Base-by-base conservation (phyloP, 2,797 vertebrate species). In the Oreonectes daqikongensis region DNA sequence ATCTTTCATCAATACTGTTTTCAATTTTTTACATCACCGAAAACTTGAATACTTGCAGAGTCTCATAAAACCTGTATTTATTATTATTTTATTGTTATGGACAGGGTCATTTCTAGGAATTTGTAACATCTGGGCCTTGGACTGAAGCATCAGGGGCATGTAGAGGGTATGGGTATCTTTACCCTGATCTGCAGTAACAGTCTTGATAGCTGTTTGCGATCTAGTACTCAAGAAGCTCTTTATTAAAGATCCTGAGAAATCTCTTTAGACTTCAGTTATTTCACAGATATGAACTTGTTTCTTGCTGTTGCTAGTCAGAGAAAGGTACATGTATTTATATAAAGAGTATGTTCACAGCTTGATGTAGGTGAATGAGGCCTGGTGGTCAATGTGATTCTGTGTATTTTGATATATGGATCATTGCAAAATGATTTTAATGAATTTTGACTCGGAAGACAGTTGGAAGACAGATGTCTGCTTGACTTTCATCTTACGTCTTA, bases 1-100 rank as follows among this genome's bases (percentile, higher is more conserved):
- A 83, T 82, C 72, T 80, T 85, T 61, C 69, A 72, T 65, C 75
- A 75, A 67, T 69, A 60, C 67, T 76, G 73, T 81, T 80, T 77
- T 81, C 77, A 75, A 60, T 79, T 76, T 42, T 65, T 63, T 50
- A 60, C 15, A 20, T 57, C 55, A 17, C 35, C 66, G 48, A 69
- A 59, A 50, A 52, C 65, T 77, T 59, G 32, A 52, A 61, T 46
- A 35, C 48, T 78, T 20, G 48, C 22, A 14, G 20, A 52, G 32
- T 10, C 10, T 4, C 20, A 22, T 53, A 35, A 35, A 35, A 9
- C 35, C 35, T 35, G 35, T 35, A 35, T 35, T 20, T 53, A 53
- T 55, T 55, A 55, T 53, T 53, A 55, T 55, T 55, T 55, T 26
- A 55, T 55, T 55, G 14, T 26, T 55, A 55, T 55, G 53, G 53